Conservation (phyloP, 1,140 invertebrate species). For the Hesperophylax magnus region DNA sequence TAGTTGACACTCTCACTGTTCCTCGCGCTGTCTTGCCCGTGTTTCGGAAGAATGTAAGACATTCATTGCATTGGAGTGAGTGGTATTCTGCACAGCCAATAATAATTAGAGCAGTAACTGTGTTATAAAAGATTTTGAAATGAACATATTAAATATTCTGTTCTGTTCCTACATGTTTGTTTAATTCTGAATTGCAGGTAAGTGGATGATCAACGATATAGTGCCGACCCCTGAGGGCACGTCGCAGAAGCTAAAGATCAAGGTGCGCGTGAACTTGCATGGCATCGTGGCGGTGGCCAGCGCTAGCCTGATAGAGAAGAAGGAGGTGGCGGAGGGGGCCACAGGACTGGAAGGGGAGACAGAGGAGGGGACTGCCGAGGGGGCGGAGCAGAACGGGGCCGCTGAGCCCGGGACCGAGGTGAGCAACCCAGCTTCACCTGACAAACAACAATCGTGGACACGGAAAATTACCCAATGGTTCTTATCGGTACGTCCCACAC, state of each 20-base stretch:
- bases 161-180: too few relatives aligned
- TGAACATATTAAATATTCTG: too few relatives aligned
- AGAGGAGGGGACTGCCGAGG: conserved; percentile 64
- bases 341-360: conserved; percentile 66
- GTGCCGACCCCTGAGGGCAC: conserved; percentile 89
- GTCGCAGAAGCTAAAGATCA: conserved; percentile 94
- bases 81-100: too few relatives aligned
- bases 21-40: too few relatives aligned
- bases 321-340: conserved; percentile 77
- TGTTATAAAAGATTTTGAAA: too few relatives aligned
- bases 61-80: too few relatives aligned
- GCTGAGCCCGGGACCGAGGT: conserved; percentile 68
- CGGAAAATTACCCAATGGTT: conserved; percentile 78
- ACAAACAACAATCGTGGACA: conserved; percentile 76
- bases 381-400: conserved; percentile 66
- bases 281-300: conserved; percentile 91
- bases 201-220: conserved; percentile 89
- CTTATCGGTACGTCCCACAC: conserved; percentile 73
- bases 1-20: too few relatives aligned
- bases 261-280: conserved; percentile 93
- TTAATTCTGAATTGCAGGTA: conserved; percentile 70
- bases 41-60: too few relatives aligned
- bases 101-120: too few relatives aligned
- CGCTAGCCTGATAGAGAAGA: conserved; percentile 90
- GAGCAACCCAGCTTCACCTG: conserved; percentile 66